phyloP scores from a whole-genome alignment of 2,113 vertebrate genomes.

The Melierax canorus region DNA sequence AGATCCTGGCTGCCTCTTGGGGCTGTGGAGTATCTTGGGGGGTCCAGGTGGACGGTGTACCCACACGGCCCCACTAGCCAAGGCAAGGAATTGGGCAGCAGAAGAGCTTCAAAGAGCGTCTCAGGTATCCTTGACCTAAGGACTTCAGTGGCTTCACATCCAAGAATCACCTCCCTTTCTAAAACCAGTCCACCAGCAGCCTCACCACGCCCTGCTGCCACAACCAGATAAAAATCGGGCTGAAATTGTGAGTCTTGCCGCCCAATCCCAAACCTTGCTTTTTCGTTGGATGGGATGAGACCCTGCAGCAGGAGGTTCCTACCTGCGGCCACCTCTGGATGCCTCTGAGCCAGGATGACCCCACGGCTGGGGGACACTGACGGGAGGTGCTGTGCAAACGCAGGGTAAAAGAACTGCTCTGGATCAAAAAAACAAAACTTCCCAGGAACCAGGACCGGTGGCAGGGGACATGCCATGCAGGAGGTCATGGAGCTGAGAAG shows the following conservation, averaged over 20 bases:
- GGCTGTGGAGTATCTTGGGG: too few species aligned
- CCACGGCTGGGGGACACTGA: neutral
- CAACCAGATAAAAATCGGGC: neutral
- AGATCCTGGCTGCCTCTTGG: neutral
- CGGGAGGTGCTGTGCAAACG: neutral
- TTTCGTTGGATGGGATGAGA: neutral
- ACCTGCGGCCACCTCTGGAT: rapidly evolving
- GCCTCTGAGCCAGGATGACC: neutral
- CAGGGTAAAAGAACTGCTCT: neutral
- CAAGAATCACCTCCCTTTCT: neutral
- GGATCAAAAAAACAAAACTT: neutral
- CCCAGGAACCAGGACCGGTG: neutral
- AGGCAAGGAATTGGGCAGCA: neutral
- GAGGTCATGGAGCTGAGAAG: neutral
- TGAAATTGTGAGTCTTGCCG: rapidly evolving
- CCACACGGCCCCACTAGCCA: neutral
- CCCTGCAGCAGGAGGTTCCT: neutral
- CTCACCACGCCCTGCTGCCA: neutral
- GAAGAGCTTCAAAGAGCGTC: neutral
- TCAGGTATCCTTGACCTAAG: neutral
- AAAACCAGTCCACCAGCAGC: neutral
- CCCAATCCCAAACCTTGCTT: neutral
- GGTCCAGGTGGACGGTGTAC: rapidly evolving
- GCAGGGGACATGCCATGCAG: too few species aligned
- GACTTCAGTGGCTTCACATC: neutral